phyloP scores from a whole-genome alignment of 2,113 vertebrate genomes.

The Holacanthus passer region DNA sequence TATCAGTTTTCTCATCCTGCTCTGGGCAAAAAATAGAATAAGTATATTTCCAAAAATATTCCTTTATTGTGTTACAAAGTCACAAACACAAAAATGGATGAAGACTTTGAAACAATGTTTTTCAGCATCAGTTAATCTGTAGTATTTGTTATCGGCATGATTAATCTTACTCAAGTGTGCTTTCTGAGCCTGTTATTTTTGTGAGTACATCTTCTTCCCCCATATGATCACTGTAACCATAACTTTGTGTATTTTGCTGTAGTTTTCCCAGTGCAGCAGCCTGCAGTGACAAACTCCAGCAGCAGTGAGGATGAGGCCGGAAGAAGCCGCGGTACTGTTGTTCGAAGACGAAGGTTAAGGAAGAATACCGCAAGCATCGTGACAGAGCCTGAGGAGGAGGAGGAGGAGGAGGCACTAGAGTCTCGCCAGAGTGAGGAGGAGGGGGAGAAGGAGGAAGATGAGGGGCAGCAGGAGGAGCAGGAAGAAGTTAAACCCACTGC shows the following conservation, averaged over 20 bases:
- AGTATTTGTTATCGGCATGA: conserved; percentile 18
- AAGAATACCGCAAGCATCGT: conserved; percentile 79
- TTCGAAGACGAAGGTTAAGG: conserved; percentile 88
- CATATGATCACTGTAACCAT: background rate
- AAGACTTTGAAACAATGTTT: background rate
- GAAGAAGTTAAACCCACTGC: conserved; percentile 48
- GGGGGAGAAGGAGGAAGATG: conserved; percentile 73
- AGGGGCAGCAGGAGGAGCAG: conserved; percentile 47
- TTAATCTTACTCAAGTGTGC: conserved; percentile 17
- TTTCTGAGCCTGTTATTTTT: background rate
- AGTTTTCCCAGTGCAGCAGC: conserved; percentile 74
- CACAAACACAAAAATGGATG: background rate
- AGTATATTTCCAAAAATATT: background rate
- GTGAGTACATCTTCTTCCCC: background rate
- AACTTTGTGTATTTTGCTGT: conserved; percentile 8
- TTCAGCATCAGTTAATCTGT: background rate
- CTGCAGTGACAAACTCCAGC: conserved; percentile 81
- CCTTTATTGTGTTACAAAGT: background rate
- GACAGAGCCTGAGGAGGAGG: conserved; percentile 85
- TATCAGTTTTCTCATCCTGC: background rate
- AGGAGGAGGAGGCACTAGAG: conserved; percentile 77
- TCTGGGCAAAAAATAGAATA: background rate
- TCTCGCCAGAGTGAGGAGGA: conserved; percentile 77
- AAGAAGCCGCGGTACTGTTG: conserved; percentile 67
- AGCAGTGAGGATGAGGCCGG: conserved; percentile 86